Evolutionary conservation across 2,113 vertebrate genomes (phyloP), one percentile per base, ranked within the genome.

Genomic region (Empidonax alnorum): DNA sequence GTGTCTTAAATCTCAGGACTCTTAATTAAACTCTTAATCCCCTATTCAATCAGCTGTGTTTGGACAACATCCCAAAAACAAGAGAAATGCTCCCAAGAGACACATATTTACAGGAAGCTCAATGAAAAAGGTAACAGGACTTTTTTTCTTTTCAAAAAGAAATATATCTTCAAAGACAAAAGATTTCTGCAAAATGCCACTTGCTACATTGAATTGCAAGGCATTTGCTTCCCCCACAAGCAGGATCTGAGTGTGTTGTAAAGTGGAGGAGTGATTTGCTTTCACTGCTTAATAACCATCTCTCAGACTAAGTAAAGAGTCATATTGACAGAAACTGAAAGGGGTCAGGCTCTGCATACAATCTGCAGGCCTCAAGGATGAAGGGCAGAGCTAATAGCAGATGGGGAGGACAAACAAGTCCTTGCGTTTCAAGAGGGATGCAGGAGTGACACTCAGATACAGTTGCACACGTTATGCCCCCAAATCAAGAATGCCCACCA

Each of bases 201-300:
- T 82, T 74, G 27, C 77, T 62, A 78, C 42, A 37, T 56, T 63
- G 89, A 92, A 84, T 11, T 63, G 47, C 69, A 87, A 93, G 74
- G 78, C n/a, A 71, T 84, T 75, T 82, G 21, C 90, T 84, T 75
- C 61, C 49, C 53, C 22, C 31, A 59, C 31, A 47, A 89, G 61
- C 69, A 87, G 49, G 77, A 81, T 84, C 44, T 61, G 66, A 72
- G 30, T 44, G 52, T 72, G 44, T 14, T 88, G 47, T 69, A 61
- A 65, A 89, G 89, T 47, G 78, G 82, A 93, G 90, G 74, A 95
- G 27, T 75, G 58, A 62, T 91, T 78, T 94, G 69, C 86, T 89
- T 89, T 91, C 81, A 41, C 39, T 61, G 58, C 39, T 65, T 87
- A 87, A 96, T 82, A 96, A 72, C 66, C 35, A 95, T 47, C 66